phyloP scores from a whole-genome alignment of 2,888 invertebrate species.

The Caenorhabditis parvicauda region DNA sequence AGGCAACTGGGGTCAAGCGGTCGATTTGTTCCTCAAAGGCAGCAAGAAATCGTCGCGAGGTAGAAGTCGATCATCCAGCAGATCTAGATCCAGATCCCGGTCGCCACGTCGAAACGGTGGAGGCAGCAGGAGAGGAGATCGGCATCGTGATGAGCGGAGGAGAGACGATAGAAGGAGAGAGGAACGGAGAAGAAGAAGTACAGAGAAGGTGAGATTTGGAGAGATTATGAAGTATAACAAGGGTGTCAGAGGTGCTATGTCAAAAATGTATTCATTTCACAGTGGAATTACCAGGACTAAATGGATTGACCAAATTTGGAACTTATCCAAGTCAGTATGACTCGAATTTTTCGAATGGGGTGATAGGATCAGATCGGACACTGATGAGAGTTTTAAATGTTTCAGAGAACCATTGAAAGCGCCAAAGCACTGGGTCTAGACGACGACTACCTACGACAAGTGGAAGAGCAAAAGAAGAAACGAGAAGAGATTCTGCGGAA shows the following conservation, averaged over 20 bases:
- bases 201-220: constrained; percentile 1
- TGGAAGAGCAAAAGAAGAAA: constrained; percentile 56
- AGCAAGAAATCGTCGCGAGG: background rate
- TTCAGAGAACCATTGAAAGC: constrained; percentile 37
- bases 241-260: background rate
- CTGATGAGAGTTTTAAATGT: no score
- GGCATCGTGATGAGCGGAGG: constrained; percentile 7
- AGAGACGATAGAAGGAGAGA: constrained; percentile 11
- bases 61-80: constrained; percentile 5
- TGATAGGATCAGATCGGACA: no score
- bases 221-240: constrained; percentile 4
- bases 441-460: constrained; percentile 50
- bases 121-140: constrained; percentile 7
- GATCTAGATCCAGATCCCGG: constrained; percentile 21
- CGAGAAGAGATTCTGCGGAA: constrained; percentile 47
- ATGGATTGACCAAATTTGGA: background rate
- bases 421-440: constrained; percentile 56
- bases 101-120: constrained; percentile 21
- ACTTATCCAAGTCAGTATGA: no score
- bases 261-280: background rate
- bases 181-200: constrained; percentile 8
- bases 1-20: constrained; percentile 32
- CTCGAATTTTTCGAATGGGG: no score
- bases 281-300: background rate
- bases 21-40: constrained; percentile 21